Percentiles rank a stretch among this genome's conserved stretches.
Conservation (phyloP, 2,113 vertebrate genomes). For the Calidris pygmaea region DNA sequence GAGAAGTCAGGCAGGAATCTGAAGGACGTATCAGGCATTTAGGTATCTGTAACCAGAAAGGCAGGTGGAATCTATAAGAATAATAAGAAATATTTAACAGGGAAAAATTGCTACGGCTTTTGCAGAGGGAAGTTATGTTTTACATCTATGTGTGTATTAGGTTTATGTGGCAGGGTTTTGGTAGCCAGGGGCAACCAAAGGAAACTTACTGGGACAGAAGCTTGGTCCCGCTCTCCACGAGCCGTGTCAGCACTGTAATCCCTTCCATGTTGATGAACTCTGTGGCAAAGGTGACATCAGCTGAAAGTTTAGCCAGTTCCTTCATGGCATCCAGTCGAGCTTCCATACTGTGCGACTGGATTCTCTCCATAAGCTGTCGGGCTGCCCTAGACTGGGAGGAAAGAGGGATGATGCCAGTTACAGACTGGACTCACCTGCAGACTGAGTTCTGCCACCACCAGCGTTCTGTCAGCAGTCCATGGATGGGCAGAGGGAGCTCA, state of each 20-base stretch:
- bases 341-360: slow-evolving; percentile 90
- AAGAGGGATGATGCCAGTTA: not conserved
- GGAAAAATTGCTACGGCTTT: not conserved
- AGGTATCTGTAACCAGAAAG: not conserved
- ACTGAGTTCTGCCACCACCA: not conserved
- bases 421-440: not conserved
- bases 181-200: not conserved
- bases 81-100: not conserved
- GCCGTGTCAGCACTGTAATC: slow-evolving; percentile 89
- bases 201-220: slow-evolving; percentile 81
- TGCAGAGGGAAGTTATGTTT: not conserved
- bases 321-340: slow-evolving; percentile 95
- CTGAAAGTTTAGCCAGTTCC: slow-evolving; percentile 95
- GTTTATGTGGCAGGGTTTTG: not conserved
- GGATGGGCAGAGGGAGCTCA: not conserved
- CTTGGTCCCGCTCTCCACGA: slow-evolving; percentile 95
- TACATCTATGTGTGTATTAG: not conserved
- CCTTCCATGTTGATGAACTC: slow-evolving; percentile 99
- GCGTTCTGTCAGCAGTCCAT: not conserved
- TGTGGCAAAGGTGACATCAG: slow-evolving; percentile 91
- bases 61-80: not conserved
- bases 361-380: slow-evolving; percentile 94
- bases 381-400: slow-evolving; percentile 87
- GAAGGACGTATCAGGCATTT: not conserved
- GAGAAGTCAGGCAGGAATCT: not conserved